Conservation (phyloP, 2,113 vertebrate species). For the Ardeotis arabs region DNA sequence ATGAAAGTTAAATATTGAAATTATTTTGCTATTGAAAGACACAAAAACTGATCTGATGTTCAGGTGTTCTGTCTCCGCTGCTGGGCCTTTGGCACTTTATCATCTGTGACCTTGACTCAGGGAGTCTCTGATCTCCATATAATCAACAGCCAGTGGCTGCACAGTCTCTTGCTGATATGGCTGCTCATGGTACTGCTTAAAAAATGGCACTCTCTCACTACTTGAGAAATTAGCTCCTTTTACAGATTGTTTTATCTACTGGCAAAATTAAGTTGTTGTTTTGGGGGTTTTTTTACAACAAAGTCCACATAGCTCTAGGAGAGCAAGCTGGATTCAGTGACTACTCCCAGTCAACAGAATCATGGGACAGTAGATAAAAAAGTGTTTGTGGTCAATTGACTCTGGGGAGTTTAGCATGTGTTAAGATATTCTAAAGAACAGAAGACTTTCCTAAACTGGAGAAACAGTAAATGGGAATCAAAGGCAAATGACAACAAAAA, state of each 20-base stretch:
- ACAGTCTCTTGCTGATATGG: background rate
- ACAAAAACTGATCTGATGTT: constrained; percentile 52
- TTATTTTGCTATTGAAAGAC: constrained; percentile 47
- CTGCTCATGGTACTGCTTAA: background rate
- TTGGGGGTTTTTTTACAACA: background rate
- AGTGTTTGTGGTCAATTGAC: background rate
- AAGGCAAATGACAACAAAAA: background rate
- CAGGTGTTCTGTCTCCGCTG: constrained; percentile 44
- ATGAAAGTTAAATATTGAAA: constrained; percentile 63
- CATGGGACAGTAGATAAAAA: background rate
- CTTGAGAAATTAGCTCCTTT: background rate
- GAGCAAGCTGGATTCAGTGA: background rate
- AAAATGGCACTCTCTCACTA: background rate
- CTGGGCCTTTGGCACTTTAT: constrained; percentile 64
- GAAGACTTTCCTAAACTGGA: background rate
- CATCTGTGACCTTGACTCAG: constrained; percentile 70
- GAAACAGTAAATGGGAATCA: background rate
- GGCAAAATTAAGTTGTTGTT: background rate
- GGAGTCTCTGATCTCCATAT: constrained; percentile 52
- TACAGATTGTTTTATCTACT: background rate
- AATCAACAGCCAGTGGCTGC: constrained; percentile 56
- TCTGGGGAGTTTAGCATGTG: background rate
- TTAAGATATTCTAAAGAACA: background rate
- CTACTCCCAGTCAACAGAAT: background rate
- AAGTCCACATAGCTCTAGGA: background rate